These are phyloP conservation scores for Pachyseris speciosa DNA, from an alignment of 64 coral and sea anemone genomes.

Conservation along the genomic window DNA sequence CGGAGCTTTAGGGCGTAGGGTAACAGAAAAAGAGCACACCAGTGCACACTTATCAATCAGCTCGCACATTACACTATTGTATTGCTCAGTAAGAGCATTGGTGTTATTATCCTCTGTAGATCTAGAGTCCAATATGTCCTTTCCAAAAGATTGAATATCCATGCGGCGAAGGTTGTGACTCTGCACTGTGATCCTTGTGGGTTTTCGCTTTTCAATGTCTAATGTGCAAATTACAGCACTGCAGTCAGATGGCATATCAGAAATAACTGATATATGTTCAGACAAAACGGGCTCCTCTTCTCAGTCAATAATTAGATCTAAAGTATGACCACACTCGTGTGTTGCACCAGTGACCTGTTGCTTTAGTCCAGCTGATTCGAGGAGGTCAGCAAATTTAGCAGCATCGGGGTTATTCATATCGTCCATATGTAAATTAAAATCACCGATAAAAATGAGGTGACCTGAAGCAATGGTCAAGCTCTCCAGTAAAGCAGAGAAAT, in stretches of 20 bases:
- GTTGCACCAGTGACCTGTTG: not conserved
- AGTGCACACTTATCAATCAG: constrained; percentile 70
- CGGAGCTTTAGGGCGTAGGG: constrained; percentile 51
- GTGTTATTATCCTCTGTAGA: not conserved
- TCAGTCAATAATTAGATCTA: not conserved
- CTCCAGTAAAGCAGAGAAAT: not conserved
- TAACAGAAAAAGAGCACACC: constrained; percentile 38
- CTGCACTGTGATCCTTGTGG: constrained; percentile 40
- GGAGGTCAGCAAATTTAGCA: not conserved
- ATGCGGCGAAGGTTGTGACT: constrained; percentile 51
- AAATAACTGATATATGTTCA: constrained; percentile 64
- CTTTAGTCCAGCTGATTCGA: not conserved
- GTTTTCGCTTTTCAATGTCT: constrained; percentile 59
- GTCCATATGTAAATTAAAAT: not conserved
- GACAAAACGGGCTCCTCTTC: constrained; percentile 60
- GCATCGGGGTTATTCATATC: not conserved
- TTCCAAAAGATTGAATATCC: constrained; percentile 40
- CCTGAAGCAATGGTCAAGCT: not conserved
- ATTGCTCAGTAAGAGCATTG: constrained; percentile 11
- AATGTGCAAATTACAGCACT: constrained; percentile 47
- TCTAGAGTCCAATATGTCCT: constrained; percentile 52
- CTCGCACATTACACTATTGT: constrained; percentile 33
- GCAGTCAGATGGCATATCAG: constrained; percentile 65
- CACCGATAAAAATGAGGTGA: not conserved
- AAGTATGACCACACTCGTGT: not conserved